These are phyloP conservation scores for Archocentrus centrarchus DNA, from an alignment of 2,113 vertebrate species.

Conservation along the genomic window DNA sequence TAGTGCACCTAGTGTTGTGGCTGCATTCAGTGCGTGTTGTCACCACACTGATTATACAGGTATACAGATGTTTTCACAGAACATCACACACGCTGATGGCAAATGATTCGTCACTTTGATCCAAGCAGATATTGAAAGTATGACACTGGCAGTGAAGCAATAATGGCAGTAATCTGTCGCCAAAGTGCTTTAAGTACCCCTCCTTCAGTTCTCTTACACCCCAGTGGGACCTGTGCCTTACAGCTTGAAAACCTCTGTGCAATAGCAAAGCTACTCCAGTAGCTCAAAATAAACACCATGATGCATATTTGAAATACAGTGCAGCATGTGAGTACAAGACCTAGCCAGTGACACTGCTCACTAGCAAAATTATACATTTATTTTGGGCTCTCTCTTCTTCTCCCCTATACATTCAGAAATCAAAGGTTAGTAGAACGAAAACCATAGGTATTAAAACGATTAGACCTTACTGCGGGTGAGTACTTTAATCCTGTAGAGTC, in stretches of 20 bases:
- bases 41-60: too few relatives aligned
- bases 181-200: not conserved
- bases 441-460: slow-evolving; percentile 79
- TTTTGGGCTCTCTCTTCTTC: slow-evolving; percentile 85
- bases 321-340: slow-evolving; percentile 39
- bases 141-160: not conserved
- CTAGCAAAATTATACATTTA: slow-evolving; percentile 76
- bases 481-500: slow-evolving; percentile 78
- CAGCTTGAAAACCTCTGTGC: slow-evolving; percentile 59
- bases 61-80: not conserved
- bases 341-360: slow-evolving; percentile 58
- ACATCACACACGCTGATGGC: not conserved
- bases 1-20: too few relatives aligned
- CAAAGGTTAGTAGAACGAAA: slow-evolving; percentile 85
- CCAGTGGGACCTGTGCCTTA: not conserved
- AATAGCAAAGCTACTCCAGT: slow-evolving; percentile 21
- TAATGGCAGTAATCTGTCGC: not conserved
- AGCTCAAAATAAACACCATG: slow-evolving; percentile 36
- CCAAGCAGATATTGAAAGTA: not conserved
- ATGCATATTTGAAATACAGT: slow-evolving; percentile 25
- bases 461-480: slow-evolving; percentile 84
- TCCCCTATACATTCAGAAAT: slow-evolving; percentile 85
- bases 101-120: not conserved
- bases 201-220: not conserved
- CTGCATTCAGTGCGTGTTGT: too few relatives aligned